Conservation (phyloP, 2,888 invertebrate genomes). For the Drosophila limbata region DNA sequence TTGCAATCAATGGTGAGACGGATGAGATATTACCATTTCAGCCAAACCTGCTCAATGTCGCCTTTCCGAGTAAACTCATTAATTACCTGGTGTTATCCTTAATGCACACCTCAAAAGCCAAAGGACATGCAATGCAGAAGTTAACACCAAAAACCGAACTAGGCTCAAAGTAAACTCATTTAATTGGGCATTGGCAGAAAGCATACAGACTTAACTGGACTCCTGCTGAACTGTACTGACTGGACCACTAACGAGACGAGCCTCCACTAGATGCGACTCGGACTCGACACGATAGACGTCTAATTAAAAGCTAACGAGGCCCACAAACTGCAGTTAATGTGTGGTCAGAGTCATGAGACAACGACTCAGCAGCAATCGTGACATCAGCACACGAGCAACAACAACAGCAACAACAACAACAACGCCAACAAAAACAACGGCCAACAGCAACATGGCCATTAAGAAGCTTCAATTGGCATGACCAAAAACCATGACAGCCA, state of each 20-base stretch:
- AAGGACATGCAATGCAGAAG: slow-evolving; percentile 11
- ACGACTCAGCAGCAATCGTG: slow-evolving; percentile 12
- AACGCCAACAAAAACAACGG: background rate
- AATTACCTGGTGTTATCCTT: background rate
- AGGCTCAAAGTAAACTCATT: slow-evolving; percentile 29
- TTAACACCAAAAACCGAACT: slow-evolving; percentile 25
- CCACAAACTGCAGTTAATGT: slow-evolving; percentile 43
- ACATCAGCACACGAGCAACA: slow-evolving; percentile 20
- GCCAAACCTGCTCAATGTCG: background rate
- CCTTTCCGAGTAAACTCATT: background rate
- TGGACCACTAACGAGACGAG: slow-evolving; percentile 54
- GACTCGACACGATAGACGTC: slow-evolving; percentile 39
- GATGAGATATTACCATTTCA: background rate
- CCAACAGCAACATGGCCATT: slow-evolving; percentile 24
- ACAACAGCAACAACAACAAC: background rate
- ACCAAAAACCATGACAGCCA: slow-evolving; percentile 31
- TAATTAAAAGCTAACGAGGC: slow-evolving; percentile 63
- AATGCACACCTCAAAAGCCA: too few species aligned
- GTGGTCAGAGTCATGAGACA: slow-evolving; percentile 24
- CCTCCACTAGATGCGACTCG: slow-evolving; percentile 8
- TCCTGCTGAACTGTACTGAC: background rate
- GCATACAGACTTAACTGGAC: background rate
- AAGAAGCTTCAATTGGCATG: slow-evolving; percentile 37
- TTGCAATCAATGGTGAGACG: background rate
- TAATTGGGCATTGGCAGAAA: slow-evolving; percentile 24